Conservation (phyloP, 2,797 vertebrate species). For the Falco berigora region DNA sequence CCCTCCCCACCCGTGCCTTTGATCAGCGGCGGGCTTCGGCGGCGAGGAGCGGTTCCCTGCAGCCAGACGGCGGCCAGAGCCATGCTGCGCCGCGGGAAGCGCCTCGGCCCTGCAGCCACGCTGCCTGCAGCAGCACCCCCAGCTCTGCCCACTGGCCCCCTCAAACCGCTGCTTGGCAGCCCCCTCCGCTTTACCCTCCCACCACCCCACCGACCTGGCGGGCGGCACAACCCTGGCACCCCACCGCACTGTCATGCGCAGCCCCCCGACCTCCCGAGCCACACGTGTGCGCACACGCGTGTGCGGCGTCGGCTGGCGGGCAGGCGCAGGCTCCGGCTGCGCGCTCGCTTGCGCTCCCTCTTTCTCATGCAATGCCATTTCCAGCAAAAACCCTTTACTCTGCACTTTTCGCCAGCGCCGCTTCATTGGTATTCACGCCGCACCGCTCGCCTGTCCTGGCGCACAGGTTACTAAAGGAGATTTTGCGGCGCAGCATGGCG, state of each 20-base stretch:
- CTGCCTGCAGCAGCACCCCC: neutral
- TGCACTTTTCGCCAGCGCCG: slow-evolving; percentile 32
- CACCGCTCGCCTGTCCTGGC: slow-evolving; percentile 1
- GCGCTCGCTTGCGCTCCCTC: neutral
- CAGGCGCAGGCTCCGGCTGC: neutral
- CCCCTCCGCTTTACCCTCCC: neutral
- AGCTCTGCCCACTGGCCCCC: neutral
- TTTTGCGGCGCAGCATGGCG: neutral
- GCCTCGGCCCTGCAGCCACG: neutral
- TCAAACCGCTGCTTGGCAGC: neutral
- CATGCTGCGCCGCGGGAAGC: neutral
- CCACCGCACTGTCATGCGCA: fast-evolving
- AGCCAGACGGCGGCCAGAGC: neutral
- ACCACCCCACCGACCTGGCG: neutral
- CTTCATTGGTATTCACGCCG: slow-evolving; percentile 49
- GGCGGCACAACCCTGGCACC: neutral
- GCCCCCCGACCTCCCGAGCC: neutral
- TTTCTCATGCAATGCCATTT: slow-evolving; percentile 28
- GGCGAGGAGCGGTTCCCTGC: neutral
- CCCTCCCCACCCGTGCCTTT: slow-evolving; percentile 3
- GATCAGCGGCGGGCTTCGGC: neutral
- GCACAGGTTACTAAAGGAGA: slow-evolving; percentile 56
- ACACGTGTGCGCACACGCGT: neutral
- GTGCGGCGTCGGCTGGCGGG: neutral
- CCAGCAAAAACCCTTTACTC: slow-evolving; percentile 58